These are phyloP conservation scores for Chloromyia formosa DNA, from an alignment of 2,888 invertebrate species.

Conservation along the genomic window DNA sequence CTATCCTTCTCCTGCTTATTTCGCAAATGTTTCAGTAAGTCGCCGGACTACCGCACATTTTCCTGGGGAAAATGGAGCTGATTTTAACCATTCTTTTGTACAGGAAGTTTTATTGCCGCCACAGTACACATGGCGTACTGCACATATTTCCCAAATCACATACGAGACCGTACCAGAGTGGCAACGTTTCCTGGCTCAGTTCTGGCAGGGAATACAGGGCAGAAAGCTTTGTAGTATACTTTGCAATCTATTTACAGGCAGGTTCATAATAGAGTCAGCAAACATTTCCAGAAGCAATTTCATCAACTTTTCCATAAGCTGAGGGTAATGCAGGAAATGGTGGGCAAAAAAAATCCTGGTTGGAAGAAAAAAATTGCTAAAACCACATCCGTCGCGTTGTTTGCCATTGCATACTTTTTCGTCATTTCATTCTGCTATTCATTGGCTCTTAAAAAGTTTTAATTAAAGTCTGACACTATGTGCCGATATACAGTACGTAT, in stretches of 20 bases:
- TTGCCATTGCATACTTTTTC: not conserved
- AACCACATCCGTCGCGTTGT: not conserved
- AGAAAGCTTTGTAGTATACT: not conserved
- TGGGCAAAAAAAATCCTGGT: too few relatives aligned
- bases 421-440: not conserved
- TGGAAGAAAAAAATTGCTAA: not conserved
- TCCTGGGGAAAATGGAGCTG: not conserved
- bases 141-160: constrained; percentile 4
- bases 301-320: constrained; percentile 17
- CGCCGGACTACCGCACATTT: not conserved
- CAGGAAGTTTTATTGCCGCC: constrained; percentile 25
- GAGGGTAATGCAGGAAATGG: not conserved
- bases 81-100: constrained; percentile 9
- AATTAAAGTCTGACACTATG: not conserved
- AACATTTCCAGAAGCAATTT: constrained; percentile 28
- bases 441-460: constrained; percentile 18
- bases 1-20: too few relatives aligned
- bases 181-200: not conserved
- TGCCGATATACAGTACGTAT: not conserved
- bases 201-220: not conserved
- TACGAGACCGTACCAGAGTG: not conserved
- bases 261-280: constrained; percentile 18
- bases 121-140: too few relatives aligned
- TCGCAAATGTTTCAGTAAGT: too few relatives aligned
- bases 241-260: not conserved